These are phyloP conservation scores for Stenopsyche tienmushanensis DNA, from an alignment of 1,140 invertebrate genomes.

Conservation along the genomic window DNA sequence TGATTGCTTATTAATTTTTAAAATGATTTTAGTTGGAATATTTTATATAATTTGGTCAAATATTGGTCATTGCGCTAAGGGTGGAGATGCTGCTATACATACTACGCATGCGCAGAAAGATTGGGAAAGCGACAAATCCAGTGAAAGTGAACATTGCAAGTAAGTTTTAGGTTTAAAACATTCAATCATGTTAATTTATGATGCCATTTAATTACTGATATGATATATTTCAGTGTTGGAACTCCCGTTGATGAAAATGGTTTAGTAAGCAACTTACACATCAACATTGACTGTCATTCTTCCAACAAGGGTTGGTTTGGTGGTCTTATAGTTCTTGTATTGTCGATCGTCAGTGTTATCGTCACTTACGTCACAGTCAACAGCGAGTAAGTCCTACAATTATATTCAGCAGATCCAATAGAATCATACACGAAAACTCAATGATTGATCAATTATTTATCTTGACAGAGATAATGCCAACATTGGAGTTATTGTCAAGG, in stretches of 20 bases:
- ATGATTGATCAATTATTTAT: not conserved
- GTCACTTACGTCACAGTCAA: slow-evolving; percentile 67
- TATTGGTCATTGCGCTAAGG: slow-evolving; percentile 59
- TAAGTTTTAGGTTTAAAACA: too few species aligned
- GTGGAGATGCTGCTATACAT: slow-evolving; percentile 12
- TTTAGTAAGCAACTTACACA: slow-evolving; percentile 60
- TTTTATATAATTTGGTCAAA: slow-evolving; percentile 73
- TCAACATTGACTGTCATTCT: slow-evolving; percentile 72
- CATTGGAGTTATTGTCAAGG: slow-evolving; percentile 52
- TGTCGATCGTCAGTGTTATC: slow-evolving; percentile 65
- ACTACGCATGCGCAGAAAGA: slow-evolving; percentile 12
- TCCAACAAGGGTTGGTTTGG: slow-evolving; percentile 70
- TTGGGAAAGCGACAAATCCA: slow-evolving; percentile 27
- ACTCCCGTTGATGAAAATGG: slow-evolving; percentile 54
- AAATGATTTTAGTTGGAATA: slow-evolving; percentile 60
- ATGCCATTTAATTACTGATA: not conserved
- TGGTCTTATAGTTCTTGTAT: slow-evolving; percentile 65
- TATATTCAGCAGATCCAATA: not conserved
- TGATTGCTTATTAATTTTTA: not conserved
- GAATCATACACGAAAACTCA: not conserved
- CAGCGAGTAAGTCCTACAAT: not conserved
- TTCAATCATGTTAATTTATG: too few species aligned
- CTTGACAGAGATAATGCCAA: slow-evolving; percentile 48
- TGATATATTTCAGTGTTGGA: slow-evolving; percentile 46
- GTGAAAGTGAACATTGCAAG: slow-evolving; percentile 32